Evolutionary conservation across 2,797 vertebrate genomes (phyloP), one percentile per base, ranked within the genome.

Genomic region (Parauchenoglanis punctatus): DNA sequence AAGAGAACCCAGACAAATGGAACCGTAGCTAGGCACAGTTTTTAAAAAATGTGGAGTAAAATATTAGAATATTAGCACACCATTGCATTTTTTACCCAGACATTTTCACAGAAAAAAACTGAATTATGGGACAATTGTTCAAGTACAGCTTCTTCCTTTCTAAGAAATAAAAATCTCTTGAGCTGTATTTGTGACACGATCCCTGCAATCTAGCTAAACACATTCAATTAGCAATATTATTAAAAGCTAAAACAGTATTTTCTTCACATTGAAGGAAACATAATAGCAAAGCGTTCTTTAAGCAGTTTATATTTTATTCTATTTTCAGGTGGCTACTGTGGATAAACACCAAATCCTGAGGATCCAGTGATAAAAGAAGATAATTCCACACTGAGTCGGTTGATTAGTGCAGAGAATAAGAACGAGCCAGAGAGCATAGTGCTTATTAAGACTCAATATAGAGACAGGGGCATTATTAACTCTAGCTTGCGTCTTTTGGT

Each of bases 381-480:
- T 86, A 82, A 89, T 90, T 88, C 84, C 65, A 86, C 76, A 87
- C 56, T 6, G 70, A 75, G 72, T 88, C 77, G 20, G 75, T 73
- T 23, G 25, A 77, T 89, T 52, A 61, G 75, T 81, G 77, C 49
- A 82, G 59, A 82, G 86, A 68, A 67, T 7, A 63, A 84, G 81
- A 61, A 85, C n/a, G 59, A 85, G 68, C 67, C 56, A 82, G 75
- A 80, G 65, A 58, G 23, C 81, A 87, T 83, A 84, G 86, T 91
- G 80, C 90, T 90, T 89, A 90, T 91, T 91, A 86, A 89, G 86
- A 77, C 81, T 84, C 87, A 88, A 85, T 85, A 88, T 83, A 91
- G 86, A 73, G 87, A 85, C 87, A 87, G 86, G 87, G 87, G 84
- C 86, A 87, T 91, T 85, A 90, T 91, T 90, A 89, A n/a, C 84